Conservation (phyloP, 1,140 invertebrate genomes). For the Aphaenogaster floridana region DNA sequence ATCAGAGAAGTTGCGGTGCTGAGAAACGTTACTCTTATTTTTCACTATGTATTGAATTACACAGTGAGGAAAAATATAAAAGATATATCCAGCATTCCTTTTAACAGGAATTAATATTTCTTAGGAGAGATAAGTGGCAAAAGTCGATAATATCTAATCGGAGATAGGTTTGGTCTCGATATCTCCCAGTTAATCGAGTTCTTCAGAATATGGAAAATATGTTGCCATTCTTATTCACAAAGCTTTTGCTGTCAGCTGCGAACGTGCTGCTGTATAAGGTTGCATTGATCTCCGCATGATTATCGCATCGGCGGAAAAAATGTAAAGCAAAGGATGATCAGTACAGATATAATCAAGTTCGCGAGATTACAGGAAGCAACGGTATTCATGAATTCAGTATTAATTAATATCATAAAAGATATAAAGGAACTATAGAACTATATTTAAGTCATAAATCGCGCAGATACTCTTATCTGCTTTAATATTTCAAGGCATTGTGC, state of each 20-base stretch:
- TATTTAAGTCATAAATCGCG: background rate
- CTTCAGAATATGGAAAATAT: conserved; percentile 32
- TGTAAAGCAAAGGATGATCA: background rate
- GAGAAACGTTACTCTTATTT: conserved; percentile 43
- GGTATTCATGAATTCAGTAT: background rate
- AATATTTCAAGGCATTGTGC: background rate
- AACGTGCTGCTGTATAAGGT: background rate
- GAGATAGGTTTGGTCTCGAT: background rate
- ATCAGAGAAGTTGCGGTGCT: background rate
- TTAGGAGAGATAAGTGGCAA: background rate
- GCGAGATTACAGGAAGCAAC: conserved; percentile 4
- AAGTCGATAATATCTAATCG: conserved; percentile 4
- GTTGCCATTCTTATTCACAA: background rate
- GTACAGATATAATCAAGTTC: conserved; percentile 7
- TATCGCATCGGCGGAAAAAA: background rate
- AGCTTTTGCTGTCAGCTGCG: background rate
- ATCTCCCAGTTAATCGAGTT: background rate
- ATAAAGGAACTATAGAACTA: background rate
- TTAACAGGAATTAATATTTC: background rate
- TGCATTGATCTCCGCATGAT: conserved; percentile 11
- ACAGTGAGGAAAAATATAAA: background rate
- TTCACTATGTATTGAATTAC: conserved; percentile 11
- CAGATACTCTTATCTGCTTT: background rate
- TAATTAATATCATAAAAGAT: background rate
- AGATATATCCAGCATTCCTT: background rate